These are phyloP conservation scores for Ceyx cyanopectus DNA, from an alignment of 2,113 vertebrate species.

Conservation along the genomic window DNA sequence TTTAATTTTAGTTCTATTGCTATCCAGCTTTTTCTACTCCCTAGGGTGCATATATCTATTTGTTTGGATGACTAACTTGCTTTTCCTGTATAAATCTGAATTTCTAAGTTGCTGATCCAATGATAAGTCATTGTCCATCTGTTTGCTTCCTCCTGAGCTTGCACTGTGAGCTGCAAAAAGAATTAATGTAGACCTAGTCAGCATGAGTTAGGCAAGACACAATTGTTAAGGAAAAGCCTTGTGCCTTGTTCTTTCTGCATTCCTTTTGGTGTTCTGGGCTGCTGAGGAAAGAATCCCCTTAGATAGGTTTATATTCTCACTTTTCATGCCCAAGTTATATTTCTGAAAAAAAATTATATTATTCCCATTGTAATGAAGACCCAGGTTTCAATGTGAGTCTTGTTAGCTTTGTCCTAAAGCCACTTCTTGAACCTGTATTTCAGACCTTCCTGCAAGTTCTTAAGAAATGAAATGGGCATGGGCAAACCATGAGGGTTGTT, in stretches of 20 bases:
- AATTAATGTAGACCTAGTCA: not conserved
- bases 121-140: conserved; percentile 34
- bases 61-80: conserved; percentile 40
- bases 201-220: not conserved
- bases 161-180: not conserved
- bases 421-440: rapidly evolving
- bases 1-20: not conserved
- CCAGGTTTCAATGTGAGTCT: not conserved
- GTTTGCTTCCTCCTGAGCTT: conserved; percentile 1
- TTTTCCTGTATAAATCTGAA: not conserved
- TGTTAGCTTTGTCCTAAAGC: not conserved
- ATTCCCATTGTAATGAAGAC: not conserved
- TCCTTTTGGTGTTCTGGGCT: not conserved
- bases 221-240: not conserved
- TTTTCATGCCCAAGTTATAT: not conserved
- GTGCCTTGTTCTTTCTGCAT: not conserved
- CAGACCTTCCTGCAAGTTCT: not conserved
- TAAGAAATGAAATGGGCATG: rapidly evolving
- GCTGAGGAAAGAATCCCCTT: not conserved
- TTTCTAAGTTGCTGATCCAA: conserved; percentile 8
- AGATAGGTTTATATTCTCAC: not conserved
- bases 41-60: not conserved
- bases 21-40: conserved; percentile 13
- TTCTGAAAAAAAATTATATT: not conserved
- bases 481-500: not conserved